Base-by-base conservation (phyloP, 2,113 vertebrate species). In the Thunnus thynnus region DNA sequence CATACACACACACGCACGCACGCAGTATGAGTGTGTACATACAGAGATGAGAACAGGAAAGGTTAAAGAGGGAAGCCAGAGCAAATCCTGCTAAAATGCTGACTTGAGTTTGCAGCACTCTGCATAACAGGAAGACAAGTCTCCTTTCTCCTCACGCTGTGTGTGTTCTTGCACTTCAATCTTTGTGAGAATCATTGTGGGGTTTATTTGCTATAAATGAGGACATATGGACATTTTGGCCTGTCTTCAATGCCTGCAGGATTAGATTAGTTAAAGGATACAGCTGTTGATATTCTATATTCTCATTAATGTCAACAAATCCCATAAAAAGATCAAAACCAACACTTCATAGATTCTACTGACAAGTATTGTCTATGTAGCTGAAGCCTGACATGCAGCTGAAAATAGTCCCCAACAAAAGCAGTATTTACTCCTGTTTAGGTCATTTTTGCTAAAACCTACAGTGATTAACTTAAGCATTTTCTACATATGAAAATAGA, bases 61-160 rank as follows among this genome's bases (percentile, higher is more conserved):
- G 86, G 86, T 89, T 86, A 81, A 85, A 88, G 80, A 92, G 89
- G 91, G 89, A 91, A 90, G 91, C 87, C 44, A 78, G 83, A 92
- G 89, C 90, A 91, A 90, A 94, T 86, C 84, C 90, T 92, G 91
- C 89, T 83, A 86, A 92, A 93, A 89, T 89, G 91, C 92, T 93
- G 92, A 94, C 94, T 93, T 92, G 60, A 93, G 88, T 91, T 94
- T 92, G 90, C 76, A 86, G 85, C 60, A 84, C 54, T 88, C 85
- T 93, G 93, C 95, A 94, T 94, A 95, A 95, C 94, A 96, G 95
- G 95, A 95, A 95, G 93, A 90, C 82, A 27, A 78, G 79, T 74
- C 80, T 87, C 87, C 87, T 88, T 81, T 89, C 82, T 91, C 78
- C 80, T 88, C 68, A 80, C 82, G 82, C 27, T 54, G 76, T 32